Conservation (phyloP, 2,113 vertebrate species). For the Patagioenas fasciata region DNA sequence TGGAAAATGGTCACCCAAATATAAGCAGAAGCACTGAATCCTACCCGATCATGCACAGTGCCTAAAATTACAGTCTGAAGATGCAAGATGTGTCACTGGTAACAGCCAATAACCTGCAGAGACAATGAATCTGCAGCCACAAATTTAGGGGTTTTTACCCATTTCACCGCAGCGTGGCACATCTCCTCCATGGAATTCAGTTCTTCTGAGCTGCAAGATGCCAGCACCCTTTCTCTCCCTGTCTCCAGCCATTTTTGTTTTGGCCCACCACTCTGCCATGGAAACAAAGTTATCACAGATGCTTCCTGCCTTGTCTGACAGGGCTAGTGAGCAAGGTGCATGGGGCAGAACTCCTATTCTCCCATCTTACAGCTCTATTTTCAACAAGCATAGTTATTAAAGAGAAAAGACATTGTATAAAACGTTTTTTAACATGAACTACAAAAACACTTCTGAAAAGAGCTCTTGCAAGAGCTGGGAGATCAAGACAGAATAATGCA, state of each 20-base stretch:
- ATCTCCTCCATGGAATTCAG: not conserved
- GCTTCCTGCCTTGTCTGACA: not conserved
- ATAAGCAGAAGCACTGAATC: not conserved
- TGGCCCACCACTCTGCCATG: not conserved
- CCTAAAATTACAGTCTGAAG: not conserved
- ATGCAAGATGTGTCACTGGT: not conserved
- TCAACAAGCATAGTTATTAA: not conserved
- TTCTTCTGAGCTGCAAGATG: not conserved
- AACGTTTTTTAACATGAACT: not conserved
- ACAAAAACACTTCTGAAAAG: not conserved
- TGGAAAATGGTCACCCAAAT: not conserved
- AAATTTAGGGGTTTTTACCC: not conserved
- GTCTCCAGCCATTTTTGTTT: not conserved
- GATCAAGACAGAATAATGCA: not conserved
- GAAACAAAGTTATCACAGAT: fast-evolving
- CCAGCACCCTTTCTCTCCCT: not conserved
- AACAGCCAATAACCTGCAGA: not conserved
- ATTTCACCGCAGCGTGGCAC: fast-evolving
- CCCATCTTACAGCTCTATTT: not conserved
- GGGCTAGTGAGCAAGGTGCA: not conserved
- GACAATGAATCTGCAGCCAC: not conserved
- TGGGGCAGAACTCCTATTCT: not conserved
- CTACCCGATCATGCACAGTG: not conserved
- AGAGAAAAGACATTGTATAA: not conserved
- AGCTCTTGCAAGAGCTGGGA: not conserved